Percentiles rank a stretch among this genome's conserved stretches.
Conservation (phyloP, 1,140 invertebrate genomes). For the Heliothis subflexa region DNA sequence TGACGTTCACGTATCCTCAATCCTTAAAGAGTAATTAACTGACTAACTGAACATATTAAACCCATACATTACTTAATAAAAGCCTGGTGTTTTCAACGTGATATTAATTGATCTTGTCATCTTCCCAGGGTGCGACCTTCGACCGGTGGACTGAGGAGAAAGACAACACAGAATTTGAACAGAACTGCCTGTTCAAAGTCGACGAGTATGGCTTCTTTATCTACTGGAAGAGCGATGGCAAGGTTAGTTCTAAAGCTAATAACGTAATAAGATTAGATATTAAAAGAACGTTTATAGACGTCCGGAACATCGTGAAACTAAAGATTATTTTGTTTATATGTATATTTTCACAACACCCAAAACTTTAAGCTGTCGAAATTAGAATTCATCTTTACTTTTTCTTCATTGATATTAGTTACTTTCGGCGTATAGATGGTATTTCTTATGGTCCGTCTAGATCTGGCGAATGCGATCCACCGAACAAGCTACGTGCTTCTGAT, state of each 20-base stretch:
- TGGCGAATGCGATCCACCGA: no score
- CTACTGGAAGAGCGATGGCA: slow-evolving; percentile 98
- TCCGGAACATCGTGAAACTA: no score
- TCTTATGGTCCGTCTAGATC: no score
- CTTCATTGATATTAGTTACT: no score
- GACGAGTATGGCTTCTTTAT: slow-evolving; percentile 99
- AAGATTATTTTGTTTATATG: neutral
- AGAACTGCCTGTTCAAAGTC: slow-evolving; percentile 96
- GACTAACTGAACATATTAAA: no score
- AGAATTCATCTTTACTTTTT: no score
- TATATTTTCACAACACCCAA: neutral
- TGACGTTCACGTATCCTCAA: no score
- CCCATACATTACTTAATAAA: no score
- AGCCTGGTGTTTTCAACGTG: no score
- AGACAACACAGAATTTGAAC: slow-evolving; percentile 95
- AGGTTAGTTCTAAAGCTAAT: slow-evolving; percentile 87
- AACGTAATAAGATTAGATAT: neutral
- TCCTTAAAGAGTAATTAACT: no score
- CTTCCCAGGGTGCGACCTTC: slow-evolving; percentile 88
- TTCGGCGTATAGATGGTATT: no score
- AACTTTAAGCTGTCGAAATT: neutral
- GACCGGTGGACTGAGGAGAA: slow-evolving; percentile 99
- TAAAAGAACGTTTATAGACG: neutral
- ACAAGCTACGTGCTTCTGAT: no score
- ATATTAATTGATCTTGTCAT: slow-evolving; percentile 29